Conservation (phyloP, 2,113 vertebrate species). For the Pollimyrus isidori region DNA sequence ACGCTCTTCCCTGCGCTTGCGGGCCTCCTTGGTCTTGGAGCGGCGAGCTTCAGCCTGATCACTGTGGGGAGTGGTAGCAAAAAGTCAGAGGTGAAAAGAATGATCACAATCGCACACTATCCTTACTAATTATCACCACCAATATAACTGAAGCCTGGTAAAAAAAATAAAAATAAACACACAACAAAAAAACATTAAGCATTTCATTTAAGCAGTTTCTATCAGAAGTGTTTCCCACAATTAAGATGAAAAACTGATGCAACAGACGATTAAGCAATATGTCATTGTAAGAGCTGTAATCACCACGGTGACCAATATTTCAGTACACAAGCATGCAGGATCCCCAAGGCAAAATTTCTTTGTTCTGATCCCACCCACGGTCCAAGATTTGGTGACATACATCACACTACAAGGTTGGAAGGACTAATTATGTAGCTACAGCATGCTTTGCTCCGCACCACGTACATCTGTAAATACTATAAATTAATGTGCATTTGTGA, state of each 20-base stretch:
- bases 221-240: background rate
- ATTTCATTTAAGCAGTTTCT: background rate
- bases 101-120: background rate
- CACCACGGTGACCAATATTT: background rate
- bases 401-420: background rate
- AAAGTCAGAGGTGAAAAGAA: background rate
- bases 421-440: background rate
- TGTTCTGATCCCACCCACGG: background rate
- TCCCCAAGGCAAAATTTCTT: background rate
- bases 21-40: conserved; percentile 93
- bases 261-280: background rate
- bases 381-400: background rate
- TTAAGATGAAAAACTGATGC: background rate
- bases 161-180: background rate
- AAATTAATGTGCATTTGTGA: background rate
- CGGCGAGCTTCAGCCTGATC: conserved; percentile 95
- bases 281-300: background rate
- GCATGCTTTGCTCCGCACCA: background rate
- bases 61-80: conserved; percentile 43
- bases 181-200: background rate
- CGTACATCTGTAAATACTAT: background rate
- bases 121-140: background rate
- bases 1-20: conserved; percentile 89
- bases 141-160: background rate
- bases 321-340: background rate